phyloP scores from a whole-genome alignment of 2,888 invertebrate genomes.

The Helicoverpa assulta region DNA sequence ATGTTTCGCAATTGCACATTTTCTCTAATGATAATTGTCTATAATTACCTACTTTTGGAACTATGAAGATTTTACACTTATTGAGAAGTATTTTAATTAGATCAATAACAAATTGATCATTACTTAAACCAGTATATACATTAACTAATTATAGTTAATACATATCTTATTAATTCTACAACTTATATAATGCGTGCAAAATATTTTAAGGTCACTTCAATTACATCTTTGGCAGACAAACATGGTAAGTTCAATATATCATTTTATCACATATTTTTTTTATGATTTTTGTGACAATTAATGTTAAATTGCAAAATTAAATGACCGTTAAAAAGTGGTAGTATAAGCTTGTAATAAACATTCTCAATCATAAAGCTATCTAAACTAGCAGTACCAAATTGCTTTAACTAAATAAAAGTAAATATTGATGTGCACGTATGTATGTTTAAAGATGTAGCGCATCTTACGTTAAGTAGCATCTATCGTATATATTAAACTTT shows the following conservation, averaged over 20 bases:
- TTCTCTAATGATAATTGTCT: constrained; percentile 12
- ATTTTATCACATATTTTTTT: not conserved
- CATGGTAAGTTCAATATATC: constrained; percentile 29
- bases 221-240: constrained; percentile 6
- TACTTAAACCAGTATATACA: constrained; percentile 4
- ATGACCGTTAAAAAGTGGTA: too few species aligned
- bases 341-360: too few species aligned
- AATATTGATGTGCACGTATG: too few species aligned
- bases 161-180: constrained; percentile 15
- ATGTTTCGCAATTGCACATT: constrained; percentile 14
- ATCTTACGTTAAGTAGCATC: too few species aligned
- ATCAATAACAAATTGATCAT: constrained; percentile 4
- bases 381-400: too few species aligned
- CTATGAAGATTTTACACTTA: not conserved
- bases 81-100: constrained; percentile 17
- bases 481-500: too few species aligned
- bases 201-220: constrained; percentile 4
- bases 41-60: constrained; percentile 1
- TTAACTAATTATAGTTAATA: not conserved
- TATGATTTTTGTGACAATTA: not conserved
- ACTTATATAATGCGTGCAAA: constrained; percentile 18
- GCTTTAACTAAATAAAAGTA: too few species aligned
- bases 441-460: too few species aligned
- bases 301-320: not conserved
- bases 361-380: too few species aligned